Conservation (phyloP, 2,888 invertebrate species). For the Apamea crenata region DNA sequence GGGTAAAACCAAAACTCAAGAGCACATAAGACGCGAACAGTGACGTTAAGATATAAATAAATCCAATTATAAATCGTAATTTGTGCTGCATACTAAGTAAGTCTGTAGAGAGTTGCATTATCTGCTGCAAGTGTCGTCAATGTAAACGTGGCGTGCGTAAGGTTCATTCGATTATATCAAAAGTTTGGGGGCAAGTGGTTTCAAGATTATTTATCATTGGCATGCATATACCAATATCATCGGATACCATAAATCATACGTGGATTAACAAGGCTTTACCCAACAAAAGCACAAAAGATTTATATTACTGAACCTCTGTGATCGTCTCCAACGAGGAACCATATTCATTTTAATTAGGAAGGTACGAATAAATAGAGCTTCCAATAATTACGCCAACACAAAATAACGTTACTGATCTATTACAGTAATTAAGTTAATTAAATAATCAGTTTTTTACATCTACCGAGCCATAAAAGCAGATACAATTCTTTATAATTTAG, state of each 20-base stretch:
- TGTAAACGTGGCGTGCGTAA: too few relatives aligned
- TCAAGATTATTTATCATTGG: neutral
- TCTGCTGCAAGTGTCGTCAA: slow-evolving; percentile 2
- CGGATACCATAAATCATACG: too few relatives aligned
- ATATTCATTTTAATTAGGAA: slow-evolving; percentile 1
- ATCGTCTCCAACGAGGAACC: neutral
- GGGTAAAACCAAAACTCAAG: neutral
- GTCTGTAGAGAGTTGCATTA: slow-evolving; percentile 3
- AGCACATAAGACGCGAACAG: neutral
- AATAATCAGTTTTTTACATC: neutral
- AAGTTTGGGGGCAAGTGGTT: neutral
- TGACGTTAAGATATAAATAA: neutral
- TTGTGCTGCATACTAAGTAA: slow-evolving; percentile 8
- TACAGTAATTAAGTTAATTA: neutral
- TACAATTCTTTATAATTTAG: neutral
- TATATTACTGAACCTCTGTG: neutral
- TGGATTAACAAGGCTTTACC: neutral
- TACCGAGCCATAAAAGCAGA: neutral
- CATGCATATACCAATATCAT: too few relatives aligned
- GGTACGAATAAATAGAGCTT: neutral
- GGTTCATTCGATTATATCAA: neutral
- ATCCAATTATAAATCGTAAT: slow-evolving; percentile 61
- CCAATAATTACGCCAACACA: neutral
- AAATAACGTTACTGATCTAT: neutral
- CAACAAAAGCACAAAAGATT: neutral